These are phyloP conservation scores for Garrulus glandarius DNA, from an alignment of 2,797 vertebrate genomes.

Conservation along the genomic window DNA sequence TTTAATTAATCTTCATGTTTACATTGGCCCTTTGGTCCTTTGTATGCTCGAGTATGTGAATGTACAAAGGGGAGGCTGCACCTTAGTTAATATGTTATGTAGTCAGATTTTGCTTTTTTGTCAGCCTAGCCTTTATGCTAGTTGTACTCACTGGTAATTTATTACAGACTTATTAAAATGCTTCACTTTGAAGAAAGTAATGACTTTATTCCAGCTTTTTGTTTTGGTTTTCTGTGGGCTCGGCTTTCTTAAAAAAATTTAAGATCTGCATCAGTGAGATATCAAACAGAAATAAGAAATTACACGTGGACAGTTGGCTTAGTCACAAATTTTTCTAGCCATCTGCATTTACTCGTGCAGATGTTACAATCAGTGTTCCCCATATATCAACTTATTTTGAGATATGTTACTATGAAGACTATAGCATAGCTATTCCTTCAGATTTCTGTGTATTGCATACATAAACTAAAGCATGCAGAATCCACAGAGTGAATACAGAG, in stretches of 20 bases:
- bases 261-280: background rate
- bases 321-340: background rate
- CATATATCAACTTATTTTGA: background rate
- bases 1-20: background rate
- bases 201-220: background rate
- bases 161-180: constrained; percentile 11
- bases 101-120: background rate
- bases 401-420: background rate
- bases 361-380: background rate
- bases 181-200: constrained; percentile 10
- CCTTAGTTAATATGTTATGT: background rate
- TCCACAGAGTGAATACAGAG: background rate
- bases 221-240: background rate
- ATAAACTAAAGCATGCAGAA: background rate
- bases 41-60: background rate
- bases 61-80: background rate
- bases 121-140: background rate
- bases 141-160: background rate
- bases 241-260: background rate
- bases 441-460: background rate
- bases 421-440: background rate
- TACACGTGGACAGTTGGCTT: background rate
- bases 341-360: background rate
- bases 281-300: constrained; percentile 1
- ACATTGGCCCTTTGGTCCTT: background rate